Evolutionary conservation across 1,140 invertebrate species (phyloP).

Genomic region (Chironomus striatipennis): DNA sequence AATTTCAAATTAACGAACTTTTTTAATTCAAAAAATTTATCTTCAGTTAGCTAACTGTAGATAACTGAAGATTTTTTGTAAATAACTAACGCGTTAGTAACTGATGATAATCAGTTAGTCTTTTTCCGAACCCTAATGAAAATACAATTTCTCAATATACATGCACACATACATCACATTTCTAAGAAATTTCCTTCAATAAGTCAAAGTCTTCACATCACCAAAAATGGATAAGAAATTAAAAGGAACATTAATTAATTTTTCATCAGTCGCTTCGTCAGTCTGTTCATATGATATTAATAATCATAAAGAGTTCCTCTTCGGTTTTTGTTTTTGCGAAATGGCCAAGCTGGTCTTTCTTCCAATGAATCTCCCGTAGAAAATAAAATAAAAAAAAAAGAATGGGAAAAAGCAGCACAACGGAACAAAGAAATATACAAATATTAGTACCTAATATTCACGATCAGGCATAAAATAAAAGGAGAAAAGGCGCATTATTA

Average conservation of each 20-base stretch:
- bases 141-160: too few species aligned
- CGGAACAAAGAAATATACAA: too few species aligned
- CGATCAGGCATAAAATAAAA: background rate
- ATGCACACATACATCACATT: too few species aligned
- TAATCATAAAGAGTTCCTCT: background rate
- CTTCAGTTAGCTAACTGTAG: too few species aligned
- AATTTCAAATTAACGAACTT: too few species aligned
- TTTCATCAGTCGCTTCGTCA: conserved; percentile 5
- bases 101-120: too few species aligned
- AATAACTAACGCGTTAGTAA: too few species aligned
- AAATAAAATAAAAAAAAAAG: too few species aligned
- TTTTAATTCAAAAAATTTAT: too few species aligned
- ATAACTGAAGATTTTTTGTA: too few species aligned
- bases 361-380: background rate
- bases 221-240: background rate
- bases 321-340: background rate
- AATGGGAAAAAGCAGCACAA: too few species aligned
- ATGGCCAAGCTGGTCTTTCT: background rate
- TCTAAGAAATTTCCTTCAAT: conserved; percentile 1
- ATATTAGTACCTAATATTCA: background rate
- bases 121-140: too few species aligned
- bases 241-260: conserved; percentile 21
- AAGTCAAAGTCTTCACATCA: background rate
- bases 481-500: conserved; percentile 13
- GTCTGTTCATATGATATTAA: background rate